Base-by-base conservation (phyloP, 1,140 invertebrate species). In the Wasmannia auropunctata region DNA sequence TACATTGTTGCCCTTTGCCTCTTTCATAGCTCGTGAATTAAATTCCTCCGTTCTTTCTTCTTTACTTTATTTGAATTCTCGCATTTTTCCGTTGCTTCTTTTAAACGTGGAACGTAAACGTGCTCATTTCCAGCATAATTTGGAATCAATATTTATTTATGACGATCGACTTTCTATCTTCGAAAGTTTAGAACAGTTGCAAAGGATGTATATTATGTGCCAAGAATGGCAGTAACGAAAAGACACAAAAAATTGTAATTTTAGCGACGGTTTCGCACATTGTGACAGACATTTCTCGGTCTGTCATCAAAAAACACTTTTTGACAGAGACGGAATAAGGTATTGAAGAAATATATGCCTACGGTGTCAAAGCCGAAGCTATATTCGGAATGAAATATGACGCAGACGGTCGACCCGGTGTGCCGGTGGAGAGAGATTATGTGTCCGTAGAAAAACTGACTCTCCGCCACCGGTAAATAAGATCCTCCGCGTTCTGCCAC, bases 381-480 rank as follows among this genome's bases (percentile, higher is more conserved):
- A 74, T 83, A 83, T 83, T 72, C 67, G 19, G 51, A 58, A 83
- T 72, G 79, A 83, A 83, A 83, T 74, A 83, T 74, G 67, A 74
- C 25, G 67, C 51, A 46, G 40, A 51, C 31, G 76, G 76, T 65
- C 37, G 79, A 60, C 79, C 46, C n/a, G n/a, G n/a, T n/a, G 37
- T 72, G 25, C 60, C 51, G 37, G 25, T 14, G 69, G 37, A 75
- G 28, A 49, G 43, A 51, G 63, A 75, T 49, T 87, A 76, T 65
- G 49, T 58, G 49, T 67, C 60, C 70, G 43, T 34, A 65, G 51
- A 56, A 84, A 87, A 70, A 76, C 34, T 67, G 43, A 76, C 67
- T 87, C 54, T 76, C 28, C 58, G 60, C 31, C 67, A 58, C 79
- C 79, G 51, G 67, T 83, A 83, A 83, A 83, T 83, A 83, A 83